Evolutionary conservation across 2,888 invertebrate genomes (phyloP), one percentile per base, ranked within the genome.

Genomic region (Cryptocheilus praepositus): DNA sequence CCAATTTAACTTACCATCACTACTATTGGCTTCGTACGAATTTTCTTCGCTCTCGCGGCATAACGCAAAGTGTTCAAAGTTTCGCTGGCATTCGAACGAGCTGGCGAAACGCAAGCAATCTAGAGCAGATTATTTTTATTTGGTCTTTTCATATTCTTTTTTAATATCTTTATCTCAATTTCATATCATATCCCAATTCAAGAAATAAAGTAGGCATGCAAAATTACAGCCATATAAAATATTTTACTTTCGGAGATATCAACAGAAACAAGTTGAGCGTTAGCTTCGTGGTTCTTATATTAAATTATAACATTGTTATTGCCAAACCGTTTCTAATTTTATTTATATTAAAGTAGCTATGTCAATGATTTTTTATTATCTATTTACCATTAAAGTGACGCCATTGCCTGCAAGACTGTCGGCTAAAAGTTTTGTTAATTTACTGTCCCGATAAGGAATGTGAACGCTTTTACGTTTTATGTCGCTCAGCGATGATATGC

Each of bases 21-120:
- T 25, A 98, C 94, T 18, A 97, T 93, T 0, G 98, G 98, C 85
- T 97, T 97, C 0, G 96, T 96, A 81, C 95, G 94, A 74, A 98
- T 98, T 86, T 94, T 95, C 90, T 97, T 98, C 0, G 98, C 97
- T 77, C 98, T 90, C 0, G 96, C 94, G 0, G 98, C 98, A 90
- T 98, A 98, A 19, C 98, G 91, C 18, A 98, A 90, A 0, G 98
- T 98, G 89, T 97, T 98, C 67, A 97, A 88, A 0, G 97, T 96
- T 89, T 98, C 98, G 44, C 93, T 93, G 57, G 94, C 90, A 87
- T 97, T 98, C 0, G 94, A 95, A 80, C 93, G 93, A 0, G 96
- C 95, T 0, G 98, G 97, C 0, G 98, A 97, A 74, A 98, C 94
- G 85, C 98, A 98, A 0, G 98, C 98, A 81, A 98, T 96, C 97